A percentile compares a stretch with the other conserved stretches of the same genome.
Evolutionary conservation across 2,888 invertebrate species (phyloP).

Genomic region (Eumerus sabulonum): DNA sequence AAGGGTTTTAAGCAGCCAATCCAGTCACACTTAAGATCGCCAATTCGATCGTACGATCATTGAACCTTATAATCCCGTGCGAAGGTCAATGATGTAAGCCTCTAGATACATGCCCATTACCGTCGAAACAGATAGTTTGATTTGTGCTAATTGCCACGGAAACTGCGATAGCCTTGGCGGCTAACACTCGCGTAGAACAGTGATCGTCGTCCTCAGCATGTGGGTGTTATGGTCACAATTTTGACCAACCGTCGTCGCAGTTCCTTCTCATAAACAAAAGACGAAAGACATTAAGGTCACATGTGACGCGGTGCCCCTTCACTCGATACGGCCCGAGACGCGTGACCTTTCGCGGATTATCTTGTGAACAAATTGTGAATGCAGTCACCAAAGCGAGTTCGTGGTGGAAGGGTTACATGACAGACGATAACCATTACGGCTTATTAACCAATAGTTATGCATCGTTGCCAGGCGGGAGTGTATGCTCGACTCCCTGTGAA

Average conservation of each 20-base stretch:
- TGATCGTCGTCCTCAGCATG: constrained; percentile 14
- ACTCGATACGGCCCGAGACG: constrained; percentile 4
- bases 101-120: too few relatives aligned
- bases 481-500: constrained; percentile 20
- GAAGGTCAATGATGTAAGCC: too few relatives aligned
- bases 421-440: constrained; percentile 52
- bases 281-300: constrained; percentile 36
- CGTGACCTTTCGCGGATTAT: constrained; percentile 51
- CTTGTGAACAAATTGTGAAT: constrained; percentile 40
- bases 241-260: neutral
- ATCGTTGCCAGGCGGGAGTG: constrained; percentile 18
- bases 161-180: constrained; percentile 5
- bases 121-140: too few relatives aligned
- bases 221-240: constrained; percentile 19
- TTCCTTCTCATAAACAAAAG: constrained; percentile 11
- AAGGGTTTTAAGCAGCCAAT: too few relatives aligned
- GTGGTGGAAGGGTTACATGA: constrained; percentile 27
- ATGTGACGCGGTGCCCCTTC: constrained; percentile 26
- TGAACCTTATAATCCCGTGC: too few relatives aligned
- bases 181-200: neutral
- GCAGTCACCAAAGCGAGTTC: constrained; percentile 49
- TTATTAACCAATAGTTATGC: constrained; percentile 57
- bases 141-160: too few relatives aligned
- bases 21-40: too few relatives aligned
- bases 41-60: too few relatives aligned